Conservation (phyloP, 2,797 vertebrate genomes). For the Trichosurus vulpecula region DNA sequence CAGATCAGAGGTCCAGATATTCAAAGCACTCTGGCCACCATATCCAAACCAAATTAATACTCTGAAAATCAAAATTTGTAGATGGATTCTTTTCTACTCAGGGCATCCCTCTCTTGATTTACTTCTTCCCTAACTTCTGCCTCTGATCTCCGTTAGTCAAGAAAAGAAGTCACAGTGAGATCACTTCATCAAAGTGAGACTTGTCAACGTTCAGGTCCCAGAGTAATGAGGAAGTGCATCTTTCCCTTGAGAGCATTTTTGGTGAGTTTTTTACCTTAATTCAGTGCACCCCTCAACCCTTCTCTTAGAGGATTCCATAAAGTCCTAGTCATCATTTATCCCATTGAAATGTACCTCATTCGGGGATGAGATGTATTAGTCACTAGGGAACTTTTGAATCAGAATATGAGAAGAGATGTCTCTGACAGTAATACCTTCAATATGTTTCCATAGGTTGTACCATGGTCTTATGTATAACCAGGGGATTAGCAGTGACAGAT, state of each 20-base stretch:
- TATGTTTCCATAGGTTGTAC: conserved; percentile 61
- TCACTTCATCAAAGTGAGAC: conserved; percentile 6
- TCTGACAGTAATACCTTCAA: conserved; percentile 70
- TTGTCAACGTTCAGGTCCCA: conserved; percentile 3
- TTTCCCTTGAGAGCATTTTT: conserved; percentile 38
- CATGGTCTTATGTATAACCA: conserved; percentile 42
- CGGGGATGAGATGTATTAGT: conserved; percentile 64
- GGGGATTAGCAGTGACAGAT: conserved; percentile 62
- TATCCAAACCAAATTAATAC: neutral
- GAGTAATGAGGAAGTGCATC: neutral
- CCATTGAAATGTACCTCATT: conserved; percentile 60
- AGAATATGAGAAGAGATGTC: conserved; percentile 56
- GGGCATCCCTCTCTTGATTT: neutral
- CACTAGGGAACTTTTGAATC: conserved; percentile 55
- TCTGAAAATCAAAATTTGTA: conserved; percentile 4
- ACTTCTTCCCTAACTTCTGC: neutral
- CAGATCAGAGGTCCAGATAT: neutral
- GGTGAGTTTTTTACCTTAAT: conserved; percentile 35
- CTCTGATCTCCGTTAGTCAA: conserved; percentile 23
- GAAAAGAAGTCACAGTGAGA: conserved; percentile 17
- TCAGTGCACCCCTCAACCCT: conserved; percentile 1
- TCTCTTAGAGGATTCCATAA: conserved; percentile 53
- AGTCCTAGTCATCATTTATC: conserved; percentile 49
- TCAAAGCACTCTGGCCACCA: neutral
- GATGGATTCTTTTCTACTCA: neutral